Percentiles rank a stretch among this genome's conserved stretches.
These are phyloP conservation scores for Chloroceryle aenea DNA, from an alignment of 2,113 vertebrate species.

Conservation along the genomic window DNA sequence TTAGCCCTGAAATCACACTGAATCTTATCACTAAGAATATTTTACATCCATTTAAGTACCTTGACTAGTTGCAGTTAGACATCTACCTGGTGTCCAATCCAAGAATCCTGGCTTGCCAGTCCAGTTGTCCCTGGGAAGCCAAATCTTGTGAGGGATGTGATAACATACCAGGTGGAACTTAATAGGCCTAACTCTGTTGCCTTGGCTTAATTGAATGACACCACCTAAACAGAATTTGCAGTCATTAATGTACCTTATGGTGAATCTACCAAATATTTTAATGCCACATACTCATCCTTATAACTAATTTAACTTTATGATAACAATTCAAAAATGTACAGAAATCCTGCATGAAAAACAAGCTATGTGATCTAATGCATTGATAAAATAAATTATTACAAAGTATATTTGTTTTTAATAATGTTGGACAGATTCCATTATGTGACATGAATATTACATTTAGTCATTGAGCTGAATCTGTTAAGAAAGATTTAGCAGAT, in stretches of 20 bases:
- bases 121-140: neutral
- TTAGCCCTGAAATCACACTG: neutral
- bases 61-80: neutral
- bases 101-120: neutral
- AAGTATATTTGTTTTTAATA: constrained; percentile 42
- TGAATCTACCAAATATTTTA: neutral
- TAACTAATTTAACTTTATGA: neutral
- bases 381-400: constrained; percentile 1
- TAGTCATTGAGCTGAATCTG: neutral
- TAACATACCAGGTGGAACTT: neutral
- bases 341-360: neutral
- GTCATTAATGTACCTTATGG: neutral
- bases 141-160: neutral
- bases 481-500: neutral
- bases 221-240: neutral
- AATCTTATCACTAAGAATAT: neutral
- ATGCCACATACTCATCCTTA: neutral
- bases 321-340: neutral
- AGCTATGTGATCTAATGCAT: neutral
- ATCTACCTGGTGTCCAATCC: neutral
- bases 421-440: neutral
- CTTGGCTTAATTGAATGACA: neutral
- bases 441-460: neutral
- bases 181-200: neutral
- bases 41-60: neutral